Percentiles rank a stretch among this genome's conserved stretches.
phyloP scores from a whole-genome alignment of 2,888 invertebrate species.

The Pollenia amentaria region DNA sequence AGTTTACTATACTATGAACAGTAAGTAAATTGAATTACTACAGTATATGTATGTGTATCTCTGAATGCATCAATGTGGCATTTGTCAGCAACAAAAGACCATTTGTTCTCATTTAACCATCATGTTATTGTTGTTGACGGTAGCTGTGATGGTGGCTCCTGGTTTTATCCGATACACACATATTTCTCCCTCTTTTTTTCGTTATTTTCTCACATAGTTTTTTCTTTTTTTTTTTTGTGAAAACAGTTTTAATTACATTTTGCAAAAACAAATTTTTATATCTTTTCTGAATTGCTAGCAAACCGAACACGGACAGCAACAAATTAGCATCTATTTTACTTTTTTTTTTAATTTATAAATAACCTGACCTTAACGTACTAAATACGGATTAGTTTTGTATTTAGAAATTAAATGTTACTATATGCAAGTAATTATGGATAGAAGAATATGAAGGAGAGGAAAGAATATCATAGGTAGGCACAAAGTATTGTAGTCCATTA shows the following conservation, averaged over 20 bases:
- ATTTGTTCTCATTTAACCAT: conserved; percentile 49
- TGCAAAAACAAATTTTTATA: background rate
- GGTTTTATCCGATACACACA: background rate
- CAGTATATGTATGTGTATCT: background rate
- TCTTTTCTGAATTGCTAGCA: conserved; percentile 14
- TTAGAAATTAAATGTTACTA: background rate
- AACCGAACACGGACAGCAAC: conserved; percentile 5
- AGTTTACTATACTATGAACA: background rate
- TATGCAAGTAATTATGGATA: conserved; percentile 1
- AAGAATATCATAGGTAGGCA: no score
- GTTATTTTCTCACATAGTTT: conserved; percentile 28
- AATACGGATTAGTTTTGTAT: conserved; percentile 31
- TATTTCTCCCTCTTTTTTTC: background rate
- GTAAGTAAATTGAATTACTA: conserved; percentile 51
- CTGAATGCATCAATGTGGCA: conserved; percentile 27
- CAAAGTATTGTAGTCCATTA: no score
- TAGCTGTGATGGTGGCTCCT: conserved; percentile 4
- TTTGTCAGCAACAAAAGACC: conserved; percentile 48
- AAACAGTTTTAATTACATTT: conserved; percentile 24
- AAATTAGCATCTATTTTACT: conserved; percentile 31
- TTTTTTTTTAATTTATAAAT: conserved; percentile 7
- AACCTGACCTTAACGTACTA: conserved; percentile 21
- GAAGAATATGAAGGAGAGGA: background rate
- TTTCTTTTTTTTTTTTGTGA: conserved; percentile 26
- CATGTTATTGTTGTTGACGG: conserved; percentile 24